These are phyloP conservation scores for Drosophila pruinosa DNA, from an alignment of 1,140 invertebrate species.

Conservation along the genomic window DNA sequence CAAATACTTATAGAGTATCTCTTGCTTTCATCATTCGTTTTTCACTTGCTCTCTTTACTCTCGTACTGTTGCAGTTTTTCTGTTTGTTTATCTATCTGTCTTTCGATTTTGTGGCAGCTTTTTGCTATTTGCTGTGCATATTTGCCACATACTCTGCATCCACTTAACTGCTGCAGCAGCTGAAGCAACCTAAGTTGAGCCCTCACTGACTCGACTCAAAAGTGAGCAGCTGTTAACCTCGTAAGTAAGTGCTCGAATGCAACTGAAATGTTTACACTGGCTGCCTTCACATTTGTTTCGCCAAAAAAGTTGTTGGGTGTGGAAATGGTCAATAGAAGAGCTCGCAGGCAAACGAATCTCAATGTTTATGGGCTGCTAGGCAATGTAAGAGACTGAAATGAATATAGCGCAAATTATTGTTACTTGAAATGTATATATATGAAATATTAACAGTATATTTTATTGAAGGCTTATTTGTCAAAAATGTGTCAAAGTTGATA, in stretches of 20 bases:
- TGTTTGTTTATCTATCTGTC: constrained; percentile 11
- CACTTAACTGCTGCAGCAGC: constrained; percentile 16
- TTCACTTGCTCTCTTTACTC: background rate
- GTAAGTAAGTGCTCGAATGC: constrained; percentile 24
- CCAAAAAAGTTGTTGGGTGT: background rate
- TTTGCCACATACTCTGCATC: constrained; percentile 29
- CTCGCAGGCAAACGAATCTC: background rate
- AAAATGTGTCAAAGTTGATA: too few relatives aligned
- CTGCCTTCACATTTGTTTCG: constrained; percentile 8
- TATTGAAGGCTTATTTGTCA: too few relatives aligned
- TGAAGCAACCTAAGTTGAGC: constrained; percentile 16
- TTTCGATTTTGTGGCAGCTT: constrained; percentile 40
- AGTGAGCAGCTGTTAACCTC: constrained; percentile 28
- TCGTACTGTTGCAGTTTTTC: constrained; percentile 16
- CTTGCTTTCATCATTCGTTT: background rate
- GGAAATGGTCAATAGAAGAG: background rate
- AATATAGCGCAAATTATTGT: too few relatives aligned
- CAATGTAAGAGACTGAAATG: background rate
- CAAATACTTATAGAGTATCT: background rate
- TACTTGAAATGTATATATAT: too few relatives aligned
- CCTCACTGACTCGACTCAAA: constrained; percentile 1
- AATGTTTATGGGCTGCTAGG: background rate
- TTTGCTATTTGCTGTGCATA: constrained; percentile 49
- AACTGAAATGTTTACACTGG: constrained; percentile 29
- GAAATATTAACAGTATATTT: too few relatives aligned